Conservation (phyloP, 2,113 vertebrate species). For the Lamprotornis superbus region DNA sequence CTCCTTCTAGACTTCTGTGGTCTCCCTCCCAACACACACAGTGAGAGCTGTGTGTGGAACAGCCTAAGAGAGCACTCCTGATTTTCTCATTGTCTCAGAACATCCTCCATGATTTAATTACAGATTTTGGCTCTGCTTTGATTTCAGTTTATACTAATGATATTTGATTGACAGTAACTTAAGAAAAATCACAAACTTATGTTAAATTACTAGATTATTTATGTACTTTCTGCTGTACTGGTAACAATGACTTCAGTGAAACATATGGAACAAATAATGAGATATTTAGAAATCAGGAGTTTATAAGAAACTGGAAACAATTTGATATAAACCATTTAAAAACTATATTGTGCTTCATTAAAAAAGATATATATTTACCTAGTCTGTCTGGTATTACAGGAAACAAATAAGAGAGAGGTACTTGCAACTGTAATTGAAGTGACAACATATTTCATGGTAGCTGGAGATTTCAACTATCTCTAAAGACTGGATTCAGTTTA, state of each 20-base stretch:
- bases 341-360: constrained; percentile 73
- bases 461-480: constrained; percentile 54
- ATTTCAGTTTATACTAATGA: constrained; percentile 65
- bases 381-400: constrained; percentile 66
- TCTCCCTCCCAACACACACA: background rate
- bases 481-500: constrained; percentile 41
- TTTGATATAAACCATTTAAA: constrained; percentile 73
- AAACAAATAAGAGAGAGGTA: constrained; percentile 65
- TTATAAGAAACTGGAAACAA: constrained; percentile 73
- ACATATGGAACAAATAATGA: constrained; percentile 76
- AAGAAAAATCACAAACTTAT: constrained; percentile 67
- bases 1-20: background rate
- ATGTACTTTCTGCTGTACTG: constrained; percentile 66
- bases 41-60: background rate
- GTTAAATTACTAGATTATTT: constrained; percentile 69
- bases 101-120: constrained; percentile 56
- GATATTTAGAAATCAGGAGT: constrained; percentile 73
- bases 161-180: constrained; percentile 73
- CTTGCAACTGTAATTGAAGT: constrained; percentile 59
- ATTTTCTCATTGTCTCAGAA: constrained; percentile 47
- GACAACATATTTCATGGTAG: constrained; percentile 69
- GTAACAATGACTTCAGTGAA: constrained; percentile 75
- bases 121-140: constrained; percentile 61
- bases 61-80: background rate
- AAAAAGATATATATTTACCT: constrained; percentile 72